Evolutionary conservation across 2,797 vertebrate genomes (phyloP).

Genomic region (Garrulus glandarius): DNA sequence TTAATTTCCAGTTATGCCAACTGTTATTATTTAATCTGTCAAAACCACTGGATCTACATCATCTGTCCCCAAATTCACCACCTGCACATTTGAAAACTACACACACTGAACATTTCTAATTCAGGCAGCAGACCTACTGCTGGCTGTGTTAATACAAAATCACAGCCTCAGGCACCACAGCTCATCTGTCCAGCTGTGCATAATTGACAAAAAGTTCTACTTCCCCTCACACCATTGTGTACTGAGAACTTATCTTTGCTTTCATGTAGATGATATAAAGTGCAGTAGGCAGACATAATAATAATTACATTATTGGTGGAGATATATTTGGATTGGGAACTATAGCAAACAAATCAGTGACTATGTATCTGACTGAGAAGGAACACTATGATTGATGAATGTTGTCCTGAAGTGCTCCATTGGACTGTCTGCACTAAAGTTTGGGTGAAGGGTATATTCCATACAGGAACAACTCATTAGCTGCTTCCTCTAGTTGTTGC

Average conservation of each 20-base stretch:
- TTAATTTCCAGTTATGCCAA: constrained; percentile 4
- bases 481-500: background rate
- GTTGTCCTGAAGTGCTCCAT: background rate
- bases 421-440: background rate
- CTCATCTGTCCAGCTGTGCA: constrained; percentile 52
- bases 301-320: background rate
- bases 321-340: background rate
- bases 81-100: constrained; percentile 4
- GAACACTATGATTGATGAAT: background rate
- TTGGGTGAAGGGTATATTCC: background rate
- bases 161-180: background rate
- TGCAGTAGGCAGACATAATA: background rate
- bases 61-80: background rate
- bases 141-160: constrained; percentile 53
- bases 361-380: background rate
- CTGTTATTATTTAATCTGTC: constrained; percentile 23
- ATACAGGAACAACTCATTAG: background rate
- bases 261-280: constrained; percentile 20
- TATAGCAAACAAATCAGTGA: background rate
- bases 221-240: background rate
- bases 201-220: constrained; percentile 47
- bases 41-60: background rate
- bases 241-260: background rate
- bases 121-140: constrained; percentile 26
- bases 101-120: background rate